phyloP scores from a whole-genome alignment of 2,888 invertebrate species.

The Stenchaetothrips biformis region DNA sequence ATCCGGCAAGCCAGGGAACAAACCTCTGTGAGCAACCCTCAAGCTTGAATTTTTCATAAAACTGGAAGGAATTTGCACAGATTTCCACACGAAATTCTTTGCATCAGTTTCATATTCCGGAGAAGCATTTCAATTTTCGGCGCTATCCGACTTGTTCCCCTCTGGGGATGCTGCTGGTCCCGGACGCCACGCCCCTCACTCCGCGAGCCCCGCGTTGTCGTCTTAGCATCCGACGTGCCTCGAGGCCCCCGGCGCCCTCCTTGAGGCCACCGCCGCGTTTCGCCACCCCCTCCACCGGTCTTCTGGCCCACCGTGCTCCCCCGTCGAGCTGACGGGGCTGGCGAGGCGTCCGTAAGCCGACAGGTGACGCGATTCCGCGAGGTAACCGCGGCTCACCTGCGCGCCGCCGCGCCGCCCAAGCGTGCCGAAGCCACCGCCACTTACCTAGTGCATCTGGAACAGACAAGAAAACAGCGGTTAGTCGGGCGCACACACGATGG shows the following conservation, averaged over 20 bases:
- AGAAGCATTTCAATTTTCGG: no score
- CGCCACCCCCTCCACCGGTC: not conserved
- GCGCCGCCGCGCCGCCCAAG: not conserved
- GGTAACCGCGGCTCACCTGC: not conserved
- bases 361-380: not conserved
- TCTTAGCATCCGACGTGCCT: not conserved
- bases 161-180: no score
- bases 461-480: not conserved
- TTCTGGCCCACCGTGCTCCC: not conserved
- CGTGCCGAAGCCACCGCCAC: not conserved
- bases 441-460: constrained; percentile 21
- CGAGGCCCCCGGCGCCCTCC: not conserved
- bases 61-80: no score
- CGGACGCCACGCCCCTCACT: not conserved
- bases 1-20: no score
- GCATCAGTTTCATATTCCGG: no score
- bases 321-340: no score
- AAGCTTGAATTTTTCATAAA: no score
- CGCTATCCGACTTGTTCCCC: no score
- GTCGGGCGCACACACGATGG: not conserved
- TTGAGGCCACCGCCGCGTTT: not conserved
- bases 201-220: not conserved
- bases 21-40: no score
- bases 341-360: not conserved
- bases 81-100: no score